Evolutionary conservation across 1,140 invertebrate species (phyloP), one percentile per base, ranked within the genome.

Genomic region (Zaprionus camerounensis): DNA sequence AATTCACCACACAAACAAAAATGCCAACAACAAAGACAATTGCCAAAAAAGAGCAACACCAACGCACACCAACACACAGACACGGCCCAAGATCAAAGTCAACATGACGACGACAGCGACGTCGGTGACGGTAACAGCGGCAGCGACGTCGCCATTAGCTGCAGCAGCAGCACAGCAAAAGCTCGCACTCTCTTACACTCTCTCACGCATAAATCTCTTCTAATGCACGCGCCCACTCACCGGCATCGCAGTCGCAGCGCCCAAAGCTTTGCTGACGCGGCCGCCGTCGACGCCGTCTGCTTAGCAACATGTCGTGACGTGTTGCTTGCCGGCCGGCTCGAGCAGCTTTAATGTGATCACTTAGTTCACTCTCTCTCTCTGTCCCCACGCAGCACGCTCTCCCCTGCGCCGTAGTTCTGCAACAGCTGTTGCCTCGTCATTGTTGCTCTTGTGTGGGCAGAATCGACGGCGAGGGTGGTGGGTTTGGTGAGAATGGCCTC

Each of bases 51-150:
- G n/a, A 63, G 63, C 58, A 76, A 76, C 71, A 82, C 76, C 68
- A 76, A 71, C 51, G 68, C 65, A 71, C 68, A 28, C 64, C 41
- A 49, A 65, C 73, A 66, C 41, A 53, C 73, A 66, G 36, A 53
- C 63, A 75, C 68, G 61, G 58, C 34, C 76, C 83, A 87, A 88
- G 83, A 87, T 87, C 83, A 87, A 87, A 87, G 83, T 87, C 84
- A 87, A 83, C 77, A 86, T 63, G 58, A 75, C 51, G 31, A 49
- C 31, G 44, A 41, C 51, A 28, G 13, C 68, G 28, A 5, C 57
- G 28, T 5, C 46, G 36, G 59, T 53, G 24, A 34, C 53, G 22
- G 69, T 26, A 17, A n/a, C 44, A 61, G 55, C 34, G 49, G 28
- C 61, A 36, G 64, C 63, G 57, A 26, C 55, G 57, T 51, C 69